Base-by-base conservation (phyloP, 2,888 invertebrate genomes). In the Linnaemya vulpina region DNA sequence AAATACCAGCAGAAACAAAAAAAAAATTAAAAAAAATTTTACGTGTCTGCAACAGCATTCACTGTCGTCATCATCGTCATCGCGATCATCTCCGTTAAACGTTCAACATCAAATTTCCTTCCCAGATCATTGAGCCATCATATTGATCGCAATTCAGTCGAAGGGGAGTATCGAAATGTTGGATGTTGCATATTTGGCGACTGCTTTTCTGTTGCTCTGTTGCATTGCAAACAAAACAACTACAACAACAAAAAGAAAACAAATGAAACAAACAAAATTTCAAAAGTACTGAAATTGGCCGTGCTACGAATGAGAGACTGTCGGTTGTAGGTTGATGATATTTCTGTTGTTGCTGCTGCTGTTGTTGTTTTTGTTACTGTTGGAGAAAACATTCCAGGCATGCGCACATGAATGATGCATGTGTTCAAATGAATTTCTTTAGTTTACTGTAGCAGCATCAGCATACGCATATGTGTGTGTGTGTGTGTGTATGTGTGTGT, bases 211-310 rank as follows among this genome's bases (percentile, higher is more conserved):
- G 10, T 22, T 1, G 11, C 0, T 53, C 3, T 46, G n/a, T 73
- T 79, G 67, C 76, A 70, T 80, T 67, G n/a, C 62, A 80, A 67
- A 25, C 11, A 58, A 38, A 20, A 17, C 17, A 17, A 51, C n/a
- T n/a, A n/a, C n/a, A n/a, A n/a, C n/a, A n/a, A n/a, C n/a, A n/a
- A n/a, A n/a, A n/a, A n/a, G n/a, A 4, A 63, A 60, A 51, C 20
- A 63, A 3, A 30, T 30, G 5, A 30, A 30, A 68, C 68, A 58
- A 70, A 15, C 25, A 46, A 58, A 25, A 11, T 55, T 76, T 67
- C 58, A 67, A 22, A 68, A 63, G 71, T 75, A 78, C 74, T 74
- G 58, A 83, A 68, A 83, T 75, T 79, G 65, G 79, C 83, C 75
- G 70, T 51, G 79, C 75, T 76, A 60, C 35, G 38, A 75, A 51